phyloP scores from a whole-genome alignment of 2,888 invertebrate genomes.

The Drosophila anomalipes region DNA sequence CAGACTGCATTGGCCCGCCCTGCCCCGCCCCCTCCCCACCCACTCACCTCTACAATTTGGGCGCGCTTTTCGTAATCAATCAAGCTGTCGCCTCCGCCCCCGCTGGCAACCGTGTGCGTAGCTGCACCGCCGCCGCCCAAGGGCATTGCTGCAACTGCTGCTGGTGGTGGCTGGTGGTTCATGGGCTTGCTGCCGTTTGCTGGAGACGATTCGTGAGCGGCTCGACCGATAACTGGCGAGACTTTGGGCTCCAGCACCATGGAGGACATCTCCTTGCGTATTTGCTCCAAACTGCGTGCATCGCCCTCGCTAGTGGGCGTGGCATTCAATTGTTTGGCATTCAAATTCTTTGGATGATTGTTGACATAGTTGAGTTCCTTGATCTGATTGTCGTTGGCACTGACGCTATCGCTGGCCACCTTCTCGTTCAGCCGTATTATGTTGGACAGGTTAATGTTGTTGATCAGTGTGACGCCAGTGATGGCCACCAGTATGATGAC shows the following conservation, averaged over 20 bases:
- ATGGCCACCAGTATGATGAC: slow-evolving; percentile 86
- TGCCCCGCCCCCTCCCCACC: neutral
- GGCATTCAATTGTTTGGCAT: slow-evolving; percentile 39
- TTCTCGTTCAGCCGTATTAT: slow-evolving; percentile 84
- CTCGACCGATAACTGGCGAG: slow-evolving; percentile 56
- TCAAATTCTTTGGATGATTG: slow-evolving; percentile 84
- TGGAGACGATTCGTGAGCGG: slow-evolving; percentile 26
- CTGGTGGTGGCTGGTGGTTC: neutral
- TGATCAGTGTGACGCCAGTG: slow-evolving; percentile 86
- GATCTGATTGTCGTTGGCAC: slow-evolving; percentile 78
- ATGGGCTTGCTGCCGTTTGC: slow-evolving; percentile 3
- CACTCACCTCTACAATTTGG: slow-evolving; percentile 84
- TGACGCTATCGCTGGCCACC: slow-evolving; percentile 84
- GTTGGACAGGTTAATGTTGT: slow-evolving; percentile 84
- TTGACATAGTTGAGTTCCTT: slow-evolving; percentile 81
- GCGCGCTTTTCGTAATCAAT: slow-evolving; percentile 84
- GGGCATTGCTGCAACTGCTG: slow-evolving; percentile 39
- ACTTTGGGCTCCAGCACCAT: slow-evolving; percentile 43
- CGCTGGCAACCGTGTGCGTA: slow-evolving; percentile 21
- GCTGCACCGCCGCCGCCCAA: slow-evolving; percentile 31
- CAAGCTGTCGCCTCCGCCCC: slow-evolving; percentile 38
- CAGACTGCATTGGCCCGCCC: neutral
- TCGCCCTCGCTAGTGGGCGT: slow-evolving; percentile 43
- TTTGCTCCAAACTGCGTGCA: slow-evolving; percentile 48
- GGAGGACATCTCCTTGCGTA: slow-evolving; percentile 59